Conservation (phyloP, 2,113 vertebrate genomes). For the Myocastor coypus region DNA sequence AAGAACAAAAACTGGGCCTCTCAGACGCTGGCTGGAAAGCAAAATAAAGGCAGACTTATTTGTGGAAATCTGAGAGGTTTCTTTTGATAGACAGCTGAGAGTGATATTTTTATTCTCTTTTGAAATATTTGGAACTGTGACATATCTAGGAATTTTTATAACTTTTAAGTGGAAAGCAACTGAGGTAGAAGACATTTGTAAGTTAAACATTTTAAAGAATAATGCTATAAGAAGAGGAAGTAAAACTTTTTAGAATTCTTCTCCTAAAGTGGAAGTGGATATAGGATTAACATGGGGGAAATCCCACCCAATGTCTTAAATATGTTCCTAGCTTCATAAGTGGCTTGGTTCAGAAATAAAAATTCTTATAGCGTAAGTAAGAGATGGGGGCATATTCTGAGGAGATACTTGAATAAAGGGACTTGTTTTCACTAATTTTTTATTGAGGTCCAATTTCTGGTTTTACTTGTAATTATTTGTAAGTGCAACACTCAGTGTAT, state of each 20-base stretch:
- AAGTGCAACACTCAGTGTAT: neutral
- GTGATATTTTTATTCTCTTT: conserved; percentile 68
- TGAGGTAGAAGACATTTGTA: conserved; percentile 37
- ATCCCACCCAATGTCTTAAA: neutral
- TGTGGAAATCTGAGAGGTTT: conserved; percentile 71
- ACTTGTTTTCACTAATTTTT: neutral
- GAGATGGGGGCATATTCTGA: neutral
- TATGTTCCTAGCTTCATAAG: conserved; percentile 6
- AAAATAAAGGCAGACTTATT: conserved; percentile 63
- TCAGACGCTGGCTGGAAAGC: neutral
- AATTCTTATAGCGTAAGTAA: neutral
- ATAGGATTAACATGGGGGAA: conserved; percentile 50
- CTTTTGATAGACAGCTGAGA: conserved; percentile 67
- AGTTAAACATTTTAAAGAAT: conserved; percentile 69
- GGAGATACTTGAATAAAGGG: conserved; percentile 6
- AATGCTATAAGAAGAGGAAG: conserved; percentile 10
- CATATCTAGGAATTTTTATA: conserved; percentile 72
- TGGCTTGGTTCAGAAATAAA: conserved; percentile 61
- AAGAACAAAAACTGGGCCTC: neutral
- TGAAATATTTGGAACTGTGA: conserved; percentile 72
- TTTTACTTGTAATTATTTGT: conserved; percentile 25
- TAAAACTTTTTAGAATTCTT: conserved; percentile 58
- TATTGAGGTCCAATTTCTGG: neutral
- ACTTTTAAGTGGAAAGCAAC: conserved; percentile 74
- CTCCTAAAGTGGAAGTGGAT: conserved; percentile 66